Evolutionary conservation across 2,888 invertebrate species (phyloP).

Genomic region (Andrena hattorfiana): DNA sequence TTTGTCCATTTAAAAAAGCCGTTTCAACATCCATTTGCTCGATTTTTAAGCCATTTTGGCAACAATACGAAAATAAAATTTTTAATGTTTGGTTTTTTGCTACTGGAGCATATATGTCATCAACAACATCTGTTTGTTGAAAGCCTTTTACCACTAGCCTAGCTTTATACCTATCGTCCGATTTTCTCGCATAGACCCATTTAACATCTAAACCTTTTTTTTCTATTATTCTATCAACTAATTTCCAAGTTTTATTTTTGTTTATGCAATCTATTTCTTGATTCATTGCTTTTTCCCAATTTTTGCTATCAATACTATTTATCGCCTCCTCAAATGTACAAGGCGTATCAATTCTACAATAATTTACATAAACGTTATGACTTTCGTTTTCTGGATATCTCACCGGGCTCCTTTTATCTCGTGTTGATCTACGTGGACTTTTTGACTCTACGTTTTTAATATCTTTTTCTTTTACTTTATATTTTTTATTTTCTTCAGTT

Average conservation of each 20-base stretch:
- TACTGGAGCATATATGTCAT: constrained; percentile 59
- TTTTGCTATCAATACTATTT: constrained; percentile 26
- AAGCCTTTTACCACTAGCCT: constrained; percentile 60
- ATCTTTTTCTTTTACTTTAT: too few species aligned
- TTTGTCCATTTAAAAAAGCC: constrained; percentile 40
- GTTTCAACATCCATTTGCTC: constrained; percentile 63
- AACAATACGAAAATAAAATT: constrained; percentile 50
- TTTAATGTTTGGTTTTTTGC: constrained; percentile 58
- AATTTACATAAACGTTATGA: constrained; percentile 48
- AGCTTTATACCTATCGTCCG: constrained; percentile 44
- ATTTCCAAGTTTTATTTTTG: constrained; percentile 59
- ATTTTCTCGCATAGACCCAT: constrained; percentile 55
- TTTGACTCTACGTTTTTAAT: too few species aligned
- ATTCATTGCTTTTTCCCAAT: constrained; percentile 53
- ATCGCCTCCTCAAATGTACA: constrained; percentile 43
- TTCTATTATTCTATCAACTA: constrained; percentile 47
- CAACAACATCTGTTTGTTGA: constrained; percentile 55
- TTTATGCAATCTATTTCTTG: constrained; percentile 55
- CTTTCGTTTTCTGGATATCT: background rate
- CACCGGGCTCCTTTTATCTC: too few species aligned
- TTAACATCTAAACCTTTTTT: constrained; percentile 53
- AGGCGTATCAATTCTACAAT: constrained; percentile 46
- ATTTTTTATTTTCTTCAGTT: too few species aligned
- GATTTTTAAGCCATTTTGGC: constrained; percentile 43
- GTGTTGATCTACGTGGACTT: too few species aligned